Evolutionary conservation across 1,140 invertebrate species (phyloP), one percentile per base, ranked within the genome.

Genomic region (Psilanteris sp.): DNA sequence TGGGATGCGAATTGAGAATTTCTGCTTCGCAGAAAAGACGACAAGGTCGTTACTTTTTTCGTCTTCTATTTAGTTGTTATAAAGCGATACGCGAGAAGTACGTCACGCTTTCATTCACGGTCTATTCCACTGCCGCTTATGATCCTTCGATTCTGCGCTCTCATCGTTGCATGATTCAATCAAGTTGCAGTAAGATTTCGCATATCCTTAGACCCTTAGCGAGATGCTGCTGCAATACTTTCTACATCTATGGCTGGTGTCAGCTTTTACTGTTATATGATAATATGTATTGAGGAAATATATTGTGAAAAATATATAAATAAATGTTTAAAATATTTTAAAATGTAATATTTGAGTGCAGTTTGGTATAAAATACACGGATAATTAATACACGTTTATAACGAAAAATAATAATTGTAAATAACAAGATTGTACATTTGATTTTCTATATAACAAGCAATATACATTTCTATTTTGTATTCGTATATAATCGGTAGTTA

Each of bases 41-140:
- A 57, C 52, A 59, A 57, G 44, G 66, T 54, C 66, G 66, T 70
- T 70, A 70, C 54, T 70, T 52, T 54, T 54, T 48, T 31, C 52
- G 52, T 57, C 66, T 70, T 57, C 43, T 46, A 61, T 70, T 70
- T 50, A 20, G 44, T 36, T 52, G 27, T 36, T n/a, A 61, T 54
- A 70, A 70, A 70, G 48, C 37, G 11, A 26, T 9, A 6, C 29
- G 66, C 52, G 44, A 70, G 26, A 52, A 52, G 54, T 54, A 22
- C 54, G 46, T 36, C 55, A 54, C 36, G 29, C 24, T 68, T 52
- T 61, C 44, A 36, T 52, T 54, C 44, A 59, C 27, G 34, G 34
- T 64, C 46, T 54, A 36, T 44, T 32, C 37, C 37, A 29, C 37
- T 16, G 22, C 20, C 13, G 32, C 22, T 43, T 54, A 43, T 34